Conservation (phyloP, 2,888 invertebrate species). For the Ectropis crepuscularia region DNA sequence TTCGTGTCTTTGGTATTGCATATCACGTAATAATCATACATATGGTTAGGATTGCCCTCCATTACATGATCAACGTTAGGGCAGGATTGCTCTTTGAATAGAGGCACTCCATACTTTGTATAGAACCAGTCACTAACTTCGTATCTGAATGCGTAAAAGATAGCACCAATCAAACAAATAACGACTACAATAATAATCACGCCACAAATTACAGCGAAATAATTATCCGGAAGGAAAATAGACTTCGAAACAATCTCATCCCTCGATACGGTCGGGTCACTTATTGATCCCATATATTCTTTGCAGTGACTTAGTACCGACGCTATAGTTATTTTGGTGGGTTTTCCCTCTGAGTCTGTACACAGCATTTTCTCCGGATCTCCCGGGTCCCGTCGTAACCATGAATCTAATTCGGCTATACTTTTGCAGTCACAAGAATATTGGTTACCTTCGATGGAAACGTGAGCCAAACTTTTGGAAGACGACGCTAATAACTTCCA, state of each 20-base stretch:
- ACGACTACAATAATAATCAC: conserved; percentile 88
- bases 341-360: conserved; percentile 82
- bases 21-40: conserved; percentile 95
- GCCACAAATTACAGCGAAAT: conserved; percentile 90
- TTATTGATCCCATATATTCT: conserved; percentile 84
- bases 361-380: conserved; percentile 89
- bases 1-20: conserved; percentile 93
- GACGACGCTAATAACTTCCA: conserved; percentile 88
- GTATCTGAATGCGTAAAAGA: conserved; percentile 90
- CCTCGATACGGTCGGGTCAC: conserved; percentile 75
- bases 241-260: conserved; percentile 85
- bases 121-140: conserved; percentile 92
- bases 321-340: conserved; percentile 81
- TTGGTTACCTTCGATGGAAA: conserved; percentile 90
- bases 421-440: conserved; percentile 94
- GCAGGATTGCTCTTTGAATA: conserved; percentile 90
- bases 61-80: conserved; percentile 85
- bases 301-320: conserved; percentile 86
- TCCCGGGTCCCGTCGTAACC: conserved; percentile 87
- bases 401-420: conserved; percentile 88
- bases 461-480: conserved; percentile 85
- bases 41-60: conserved; percentile 88
- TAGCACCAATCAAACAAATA: conserved; percentile 88
- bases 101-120: conserved; percentile 90
- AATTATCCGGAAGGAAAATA: conserved; percentile 87